phyloP scores from a whole-genome alignment of 1,140 invertebrate species.

The Anadara kagoshimensis region DNA sequence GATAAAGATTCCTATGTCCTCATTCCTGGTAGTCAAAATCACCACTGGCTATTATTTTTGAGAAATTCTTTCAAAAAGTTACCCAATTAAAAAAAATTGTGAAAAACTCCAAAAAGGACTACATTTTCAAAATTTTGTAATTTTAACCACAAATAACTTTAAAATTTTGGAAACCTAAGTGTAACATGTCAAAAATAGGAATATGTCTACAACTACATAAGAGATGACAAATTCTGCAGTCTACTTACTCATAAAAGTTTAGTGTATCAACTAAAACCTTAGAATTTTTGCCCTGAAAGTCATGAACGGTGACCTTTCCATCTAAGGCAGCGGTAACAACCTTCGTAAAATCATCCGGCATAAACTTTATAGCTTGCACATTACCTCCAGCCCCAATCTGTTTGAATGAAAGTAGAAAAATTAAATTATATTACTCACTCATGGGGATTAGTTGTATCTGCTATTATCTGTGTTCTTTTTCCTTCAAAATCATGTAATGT shows the following conservation, averaged over 20 bases:
- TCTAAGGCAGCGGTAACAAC: constrained; percentile 64
- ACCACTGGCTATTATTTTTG: no score
- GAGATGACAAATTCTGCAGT: no score
- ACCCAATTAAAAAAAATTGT: no score
- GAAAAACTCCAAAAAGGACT: no score
- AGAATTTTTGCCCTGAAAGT: constrained; percentile 49
- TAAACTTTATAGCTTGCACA: constrained; percentile 66
- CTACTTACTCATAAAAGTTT: constrained; percentile 48
- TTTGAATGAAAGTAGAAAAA: constrained; percentile 8
- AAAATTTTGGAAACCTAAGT: no score
- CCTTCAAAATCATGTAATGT: constrained; percentile 60
- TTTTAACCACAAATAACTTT: no score
- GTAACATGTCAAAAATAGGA: no score
- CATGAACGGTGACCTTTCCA: constrained; percentile 59
- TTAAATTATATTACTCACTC: constrained; percentile 50
- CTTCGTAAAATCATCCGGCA: constrained; percentile 47
- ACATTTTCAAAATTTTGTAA: no score
- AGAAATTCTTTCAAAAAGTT: no score
- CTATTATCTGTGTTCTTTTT: constrained; percentile 44
- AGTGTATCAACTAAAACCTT: constrained; percentile 54
- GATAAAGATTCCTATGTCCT: no score
- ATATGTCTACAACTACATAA: no score
- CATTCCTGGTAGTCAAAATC: no score
- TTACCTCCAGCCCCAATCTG: constrained; percentile 66
- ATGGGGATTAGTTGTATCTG: constrained; percentile 59